Evolutionary conservation across 2,113 vertebrate genomes (phyloP).

Genomic region (Carassius gibelio): DNA sequence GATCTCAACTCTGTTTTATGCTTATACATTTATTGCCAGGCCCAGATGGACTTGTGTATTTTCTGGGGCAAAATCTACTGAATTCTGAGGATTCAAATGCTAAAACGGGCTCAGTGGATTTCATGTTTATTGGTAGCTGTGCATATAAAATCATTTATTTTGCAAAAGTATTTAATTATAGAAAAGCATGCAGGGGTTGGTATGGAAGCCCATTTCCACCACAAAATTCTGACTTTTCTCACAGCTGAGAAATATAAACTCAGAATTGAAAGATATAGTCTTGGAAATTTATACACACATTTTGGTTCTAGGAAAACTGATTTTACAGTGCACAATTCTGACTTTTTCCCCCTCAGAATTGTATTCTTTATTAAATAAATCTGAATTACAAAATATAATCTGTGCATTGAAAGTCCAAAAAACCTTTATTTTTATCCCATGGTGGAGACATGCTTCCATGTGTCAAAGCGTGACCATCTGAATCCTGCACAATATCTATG

Average conservation of each 20-base stretch:
- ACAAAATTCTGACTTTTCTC: no score
- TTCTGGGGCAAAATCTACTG: neutral
- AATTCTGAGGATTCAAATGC: neutral
- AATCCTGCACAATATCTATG: neutral
- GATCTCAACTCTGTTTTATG: constrained; percentile 2
- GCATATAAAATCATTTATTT: neutral
- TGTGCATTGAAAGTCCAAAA: no score
- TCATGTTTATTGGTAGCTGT: neutral
- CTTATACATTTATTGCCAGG: constrained; percentile 8
- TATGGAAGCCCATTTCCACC: neutral
- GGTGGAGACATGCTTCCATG: neutral
- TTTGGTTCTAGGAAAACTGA: no score
- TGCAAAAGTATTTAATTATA: neutral
- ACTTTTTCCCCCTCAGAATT: no score
- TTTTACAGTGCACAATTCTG: no score
- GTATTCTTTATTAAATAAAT: no score
- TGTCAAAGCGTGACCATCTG: neutral
- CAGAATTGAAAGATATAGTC: no score
- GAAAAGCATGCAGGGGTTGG: neutral
- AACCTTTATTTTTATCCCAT: neutral
- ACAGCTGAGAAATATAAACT: no score
- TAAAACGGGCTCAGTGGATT: neutral
- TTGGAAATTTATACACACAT: no score
- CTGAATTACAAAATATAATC: no score
- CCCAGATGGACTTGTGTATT: constrained; percentile 1